Percentiles rank a stretch among this genome's conserved stretches.
These are phyloP conservation scores for Todus mexicanus DNA, from an alignment of 2,797 vertebrate genomes.

Conservation along the genomic window DNA sequence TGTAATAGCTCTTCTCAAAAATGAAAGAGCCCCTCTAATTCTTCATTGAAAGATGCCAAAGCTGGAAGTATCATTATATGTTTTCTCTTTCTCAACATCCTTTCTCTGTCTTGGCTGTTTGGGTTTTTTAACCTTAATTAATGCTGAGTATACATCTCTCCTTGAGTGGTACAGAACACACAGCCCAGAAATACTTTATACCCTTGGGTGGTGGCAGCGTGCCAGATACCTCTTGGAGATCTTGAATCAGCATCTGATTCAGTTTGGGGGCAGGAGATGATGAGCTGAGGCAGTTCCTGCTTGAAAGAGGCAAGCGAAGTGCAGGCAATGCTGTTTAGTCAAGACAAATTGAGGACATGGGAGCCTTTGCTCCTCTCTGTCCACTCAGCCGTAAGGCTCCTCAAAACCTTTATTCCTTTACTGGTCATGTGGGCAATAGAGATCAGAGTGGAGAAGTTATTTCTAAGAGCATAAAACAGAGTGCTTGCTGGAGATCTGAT, in stretches of 20 bases:
- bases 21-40: neutral
- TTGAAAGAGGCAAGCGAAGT: neutral
- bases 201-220: neutral
- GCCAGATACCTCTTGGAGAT: neutral
- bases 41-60: neutral
- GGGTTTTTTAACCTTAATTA: neutral
- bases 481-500: neutral
- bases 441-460: neutral
- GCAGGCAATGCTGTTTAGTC: neutral
- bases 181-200: neutral
- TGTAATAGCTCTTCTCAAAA: slow-evolving; percentile 7
- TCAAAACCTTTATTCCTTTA: neutral
- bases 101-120: neutral
- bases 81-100: neutral
- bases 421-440: neutral
- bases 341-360: neutral
- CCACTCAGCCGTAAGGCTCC: neutral
- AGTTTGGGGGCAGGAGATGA: neutral
- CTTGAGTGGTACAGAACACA: neutral
- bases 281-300: neutral
- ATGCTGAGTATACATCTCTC: neutral
- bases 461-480: neutral
- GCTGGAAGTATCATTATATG: neutral
- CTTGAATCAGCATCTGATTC: neutral
- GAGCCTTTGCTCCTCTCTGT: neutral